Base-by-base conservation (phyloP, 2,113 vertebrate genomes). In the Ginglymostoma cirratum region DNA sequence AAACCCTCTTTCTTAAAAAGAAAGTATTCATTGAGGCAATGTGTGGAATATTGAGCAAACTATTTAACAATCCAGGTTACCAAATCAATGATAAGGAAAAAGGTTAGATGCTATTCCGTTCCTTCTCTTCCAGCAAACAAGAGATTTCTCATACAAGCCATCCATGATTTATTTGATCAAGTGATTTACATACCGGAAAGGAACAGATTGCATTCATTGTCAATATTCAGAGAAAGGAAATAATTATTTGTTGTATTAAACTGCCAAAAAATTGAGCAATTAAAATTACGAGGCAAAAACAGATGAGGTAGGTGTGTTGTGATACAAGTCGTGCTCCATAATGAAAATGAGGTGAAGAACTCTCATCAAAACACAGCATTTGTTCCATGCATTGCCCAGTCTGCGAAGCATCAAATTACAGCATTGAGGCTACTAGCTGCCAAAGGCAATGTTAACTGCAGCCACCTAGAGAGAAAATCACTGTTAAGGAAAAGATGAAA, bases 381-480 rank as follows among this genome's bases (percentile, higher is more conserved):
- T 93, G 61, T 93, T 66, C 67, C 89, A 93, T 93, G 89, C n/a
- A 19, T 93, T 93, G 89, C 89, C 85, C n/a, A 66, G 89, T 67
- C 89, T 66, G 89, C 2, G 61, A 93, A 66, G 61, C 89, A 67
- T 23, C 66, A 93, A 66, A 66, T 66, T 93, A 38, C 61, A 93
- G 89, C 19, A 93, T 66, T 93, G 89, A 93, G 61, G 34, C 89
- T 93, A 65, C n/a, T 66, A 66, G 21, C 61, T 66, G 89, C 89
- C 89, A 93, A 93, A 93, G 89, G 89, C 61, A 93, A 93, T 38
- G n/a, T 93, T 93, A 93, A 67, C 34, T 93, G 34, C 17, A 93
- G 89, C 89, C 61, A 93, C 61, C 89, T 93, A 67, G 89, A 93
- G 89, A 93, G 61, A 93, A 93, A 66, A 93, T 93, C 89, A 93